Base-by-base conservation (phyloP, 2,888 invertebrate genomes). In the Tupiocoris notatus region DNA sequence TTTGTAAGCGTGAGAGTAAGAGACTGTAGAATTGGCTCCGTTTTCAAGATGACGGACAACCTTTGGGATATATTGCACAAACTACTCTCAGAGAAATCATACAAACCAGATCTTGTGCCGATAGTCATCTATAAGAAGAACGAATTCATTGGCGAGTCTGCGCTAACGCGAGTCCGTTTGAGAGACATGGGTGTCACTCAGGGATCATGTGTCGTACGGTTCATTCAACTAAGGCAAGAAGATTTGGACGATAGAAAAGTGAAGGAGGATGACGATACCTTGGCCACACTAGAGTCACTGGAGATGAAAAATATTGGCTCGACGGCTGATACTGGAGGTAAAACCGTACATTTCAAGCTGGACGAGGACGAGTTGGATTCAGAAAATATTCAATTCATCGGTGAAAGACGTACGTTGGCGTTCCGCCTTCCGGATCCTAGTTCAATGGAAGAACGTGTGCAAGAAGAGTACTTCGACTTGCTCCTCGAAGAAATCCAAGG, bases 111-210 rank as follows among this genome's bases (percentile, higher is more conserved):
- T 16, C 2, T 63, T 6, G 64, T 63, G 64, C 64, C 64, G 2
- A 22, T 63, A n/a, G 24, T 63, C 2, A 63, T 63, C n/a, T 63
- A 63, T n/a, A 63, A 17, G 2, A 63, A 63, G n/a, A n/a, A 63
- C 21, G 64, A 63, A 20, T 23, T 63, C 22, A 63, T 63, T 7
- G 64, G 64, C 2, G 22, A 63, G 22, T 6, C 6, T 3, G 24
- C 20, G 6, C 9, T 63, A 9, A 17, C 3, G 22, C 7, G 2
- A 21, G 20, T 63, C 9, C 21, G 64, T n/a, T 21, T 63, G n/a
- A n/a, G 64, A 23, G 64, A 63, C 22, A 63, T 63, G 18, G 64
- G 64, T 9, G 21, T 63, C n/a, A 63, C 64, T 2, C n/a, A 63
- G 9, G 64, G 64, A 6, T 18, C 64, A 18, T 63, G 64, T 21